Percentiles rank a stretch among this genome's conserved stretches.
Conservation (phyloP, 2,113 vertebrate species). For the Muscicapa adusta region DNA sequence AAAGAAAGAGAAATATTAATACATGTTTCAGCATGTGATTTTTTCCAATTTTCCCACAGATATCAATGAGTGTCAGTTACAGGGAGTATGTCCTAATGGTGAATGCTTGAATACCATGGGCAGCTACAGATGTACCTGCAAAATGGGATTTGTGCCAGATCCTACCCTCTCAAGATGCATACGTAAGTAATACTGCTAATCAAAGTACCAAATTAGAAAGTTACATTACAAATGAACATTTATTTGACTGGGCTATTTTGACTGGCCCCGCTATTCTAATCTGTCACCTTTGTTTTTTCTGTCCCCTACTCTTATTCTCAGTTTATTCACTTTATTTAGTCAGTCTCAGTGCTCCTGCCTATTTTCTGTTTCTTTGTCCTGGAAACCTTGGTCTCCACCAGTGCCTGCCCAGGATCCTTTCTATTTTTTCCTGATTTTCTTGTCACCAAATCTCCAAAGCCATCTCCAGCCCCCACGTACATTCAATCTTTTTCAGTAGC, state of each 20-base stretch:
- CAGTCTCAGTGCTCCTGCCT: not conserved
- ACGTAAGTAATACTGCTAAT: slow-evolving; percentile 78
- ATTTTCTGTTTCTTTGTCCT: not conserved
- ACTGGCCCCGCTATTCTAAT: not conserved
- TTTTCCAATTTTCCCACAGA: slow-evolving; percentile 74
- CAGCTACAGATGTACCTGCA: slow-evolving; percentile 93
- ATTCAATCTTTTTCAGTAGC: not conserved
- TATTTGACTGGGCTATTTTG: not conserved
- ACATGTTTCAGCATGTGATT: not conserved
- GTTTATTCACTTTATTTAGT: not conserved
- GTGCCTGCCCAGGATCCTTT: not conserved
- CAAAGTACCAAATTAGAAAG: not conserved
- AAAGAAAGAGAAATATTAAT: not conserved
- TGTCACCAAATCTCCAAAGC: not conserved
- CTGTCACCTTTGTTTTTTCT: not conserved
- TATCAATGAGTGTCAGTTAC: slow-evolving; percentile 91
- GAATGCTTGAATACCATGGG: slow-evolving; percentile 93
- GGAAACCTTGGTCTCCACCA: not conserved
- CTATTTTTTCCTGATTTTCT: not conserved
- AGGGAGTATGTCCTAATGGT: slow-evolving; percentile 90
- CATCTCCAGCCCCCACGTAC: not conserved
- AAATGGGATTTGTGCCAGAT: slow-evolving; percentile 86
- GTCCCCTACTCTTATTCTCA: not conserved
- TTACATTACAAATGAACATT: not conserved
- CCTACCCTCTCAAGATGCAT: slow-evolving; percentile 84